Conservation (phyloP, 2,113 vertebrate species). For the Mormyrus iriodes region DNA sequence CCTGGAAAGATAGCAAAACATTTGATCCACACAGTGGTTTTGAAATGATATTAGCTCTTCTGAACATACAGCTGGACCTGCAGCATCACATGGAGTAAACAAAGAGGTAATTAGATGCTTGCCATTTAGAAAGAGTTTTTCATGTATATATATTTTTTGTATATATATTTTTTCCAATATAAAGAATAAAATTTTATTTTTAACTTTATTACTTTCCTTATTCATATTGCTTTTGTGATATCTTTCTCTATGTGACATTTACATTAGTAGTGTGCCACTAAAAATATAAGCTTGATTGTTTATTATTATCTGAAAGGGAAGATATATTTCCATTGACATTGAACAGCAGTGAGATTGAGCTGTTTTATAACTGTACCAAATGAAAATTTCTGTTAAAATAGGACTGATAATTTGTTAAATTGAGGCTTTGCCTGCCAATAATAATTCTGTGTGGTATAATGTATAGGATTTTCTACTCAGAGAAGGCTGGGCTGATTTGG, state of each 20-base stretch:
- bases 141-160: background rate
- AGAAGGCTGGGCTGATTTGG: background rate
- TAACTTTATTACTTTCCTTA: background rate
- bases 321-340: background rate
- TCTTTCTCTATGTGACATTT: background rate
- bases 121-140: background rate
- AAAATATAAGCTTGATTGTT: background rate
- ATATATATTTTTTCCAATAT: background rate
- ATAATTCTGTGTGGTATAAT: background rate
- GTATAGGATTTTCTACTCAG: background rate
- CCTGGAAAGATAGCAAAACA: background rate
- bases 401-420: background rate
- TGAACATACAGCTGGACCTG: background rate
- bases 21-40: background rate
- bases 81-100: background rate
- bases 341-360: background rate
- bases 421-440: background rate
- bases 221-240: background rate
- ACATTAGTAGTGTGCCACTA: background rate
- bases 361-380: background rate
- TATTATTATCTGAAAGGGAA: background rate
- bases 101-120: background rate
- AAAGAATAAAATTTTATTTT: background rate
- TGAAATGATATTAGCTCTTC: background rate
- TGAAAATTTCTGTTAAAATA: background rate